Base-by-base conservation (phyloP, 2,888 invertebrate species). In the Limnephilus lunatus region DNA sequence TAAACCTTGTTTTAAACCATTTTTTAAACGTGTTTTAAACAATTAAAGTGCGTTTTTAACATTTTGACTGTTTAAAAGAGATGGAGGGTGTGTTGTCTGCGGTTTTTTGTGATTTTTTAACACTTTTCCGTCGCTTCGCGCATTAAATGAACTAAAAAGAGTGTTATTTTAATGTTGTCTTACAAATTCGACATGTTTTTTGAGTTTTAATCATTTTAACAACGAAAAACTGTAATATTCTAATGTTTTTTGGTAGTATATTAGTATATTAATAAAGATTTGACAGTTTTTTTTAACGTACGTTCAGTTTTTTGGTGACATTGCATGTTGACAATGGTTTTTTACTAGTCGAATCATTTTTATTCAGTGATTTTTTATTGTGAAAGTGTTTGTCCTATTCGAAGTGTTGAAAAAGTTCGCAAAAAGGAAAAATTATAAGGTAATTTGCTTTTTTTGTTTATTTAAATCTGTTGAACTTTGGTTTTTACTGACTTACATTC, bases 351-450 rank as follows among this genome's bases (percentile, higher is more conserved):
- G 25, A 25, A 35, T 83, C 35, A 83, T 35, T 35, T 83, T 32
- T 35, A 83, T 35, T 83, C 39, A 25, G 35, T 35, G 25, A 44
- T 86, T 35, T 30, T 39, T 39, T 30, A 30, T 12, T 44, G 86
- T 86, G 86, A 86, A 85, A 86, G 86, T 86, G 30, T 86, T n/a
- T 14, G 25, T 11, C 86, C 48, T 48, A 35, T 14, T 12, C 12
- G n/a, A 39, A 48, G 86, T 86, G 86, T 30, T 25, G 68, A 86
- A 86, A 85, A 48, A 86, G 30, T 86, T 86, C 7, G 86, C 86
- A n/a, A 86, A 86, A 44, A 86, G 86, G 86, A 86, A 12, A 86
- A 2, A 30, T 86, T 14, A 30, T 44, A 86, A 44, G 86, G 35
- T 44, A 86, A 44, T 86, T 86, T 86, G 12, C 35, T 11, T 35